These are phyloP conservation scores for Cottoperca gobio DNA, from an alignment of 2,797 vertebrate genomes.

Conservation along the genomic window DNA sequence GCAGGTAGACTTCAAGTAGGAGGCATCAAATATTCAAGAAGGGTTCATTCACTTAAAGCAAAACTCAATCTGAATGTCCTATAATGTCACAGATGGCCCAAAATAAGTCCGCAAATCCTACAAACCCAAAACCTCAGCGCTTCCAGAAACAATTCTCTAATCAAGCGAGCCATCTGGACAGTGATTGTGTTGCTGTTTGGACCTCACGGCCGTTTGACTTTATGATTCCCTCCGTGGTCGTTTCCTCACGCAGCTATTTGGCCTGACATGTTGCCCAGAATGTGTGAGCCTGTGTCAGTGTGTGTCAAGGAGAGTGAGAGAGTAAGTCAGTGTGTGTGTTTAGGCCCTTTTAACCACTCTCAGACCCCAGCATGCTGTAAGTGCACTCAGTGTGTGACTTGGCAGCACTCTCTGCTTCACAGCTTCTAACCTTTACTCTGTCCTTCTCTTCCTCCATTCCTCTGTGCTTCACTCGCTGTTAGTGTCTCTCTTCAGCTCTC, in stretches of 20 bases:
- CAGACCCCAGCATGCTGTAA: slow-evolving; percentile 68
- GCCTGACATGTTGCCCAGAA: slow-evolving; percentile 73
- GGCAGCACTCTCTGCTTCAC: slow-evolving; percentile 68
- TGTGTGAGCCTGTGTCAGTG: slow-evolving; percentile 65
- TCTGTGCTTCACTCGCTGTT: slow-evolving; percentile 37
- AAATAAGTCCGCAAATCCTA: slow-evolving; percentile 43
- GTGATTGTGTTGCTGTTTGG: slow-evolving; percentile 62
- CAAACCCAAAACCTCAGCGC: slow-evolving; percentile 29
- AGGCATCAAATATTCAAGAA: slow-evolving; percentile 30
- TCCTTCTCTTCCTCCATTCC: slow-evolving; percentile 41
- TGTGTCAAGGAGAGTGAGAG: slow-evolving; percentile 41
- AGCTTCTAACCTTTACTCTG: slow-evolving; percentile 75
- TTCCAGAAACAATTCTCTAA: slow-evolving; percentile 49
- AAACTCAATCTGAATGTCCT: slow-evolving; percentile 27
- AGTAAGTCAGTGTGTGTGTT: slow-evolving; percentile 51
- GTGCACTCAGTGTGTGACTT: slow-evolving; percentile 81
- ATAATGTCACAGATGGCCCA: slow-evolving; percentile 37
- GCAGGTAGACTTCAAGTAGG: slow-evolving; percentile 61
- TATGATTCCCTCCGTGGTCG: slow-evolving; percentile 73
- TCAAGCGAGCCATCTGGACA: slow-evolving; percentile 75
- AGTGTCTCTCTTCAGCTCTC: slow-evolving; percentile 35
- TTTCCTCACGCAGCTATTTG: slow-evolving; percentile 77
- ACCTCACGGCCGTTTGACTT: slow-evolving; percentile 71
- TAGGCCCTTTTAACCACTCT: slow-evolving; percentile 64
- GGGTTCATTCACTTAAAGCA: slow-evolving; percentile 18